Conservation (phyloP, 2,888 invertebrate species). For the Palloptera scutellata region DNA sequence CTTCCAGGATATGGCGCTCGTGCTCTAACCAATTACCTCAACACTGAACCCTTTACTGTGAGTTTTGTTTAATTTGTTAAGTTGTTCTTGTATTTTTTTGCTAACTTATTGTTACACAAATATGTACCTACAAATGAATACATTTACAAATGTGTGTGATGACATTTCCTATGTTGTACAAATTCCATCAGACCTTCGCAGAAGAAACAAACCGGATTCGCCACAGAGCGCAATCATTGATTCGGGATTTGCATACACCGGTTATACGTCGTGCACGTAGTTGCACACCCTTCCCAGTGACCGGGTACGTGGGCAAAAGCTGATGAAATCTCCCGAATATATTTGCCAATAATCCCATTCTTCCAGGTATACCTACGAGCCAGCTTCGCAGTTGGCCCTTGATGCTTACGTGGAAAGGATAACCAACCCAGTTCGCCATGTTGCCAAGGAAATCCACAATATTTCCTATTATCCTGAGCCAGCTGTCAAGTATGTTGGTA, state of each 20-base stretch:
- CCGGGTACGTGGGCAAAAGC: constrained; percentile 50
- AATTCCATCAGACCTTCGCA: constrained; percentile 74
- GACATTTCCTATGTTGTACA: too few species aligned
- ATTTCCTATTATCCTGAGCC: constrained; percentile 76
- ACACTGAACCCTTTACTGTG: constrained; percentile 79
- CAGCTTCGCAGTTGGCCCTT: constrained; percentile 59
- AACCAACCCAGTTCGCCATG: constrained; percentile 71
- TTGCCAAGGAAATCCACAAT: constrained; percentile 70
- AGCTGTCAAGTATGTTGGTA: constrained; percentile 75
- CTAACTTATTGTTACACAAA: too few species aligned
- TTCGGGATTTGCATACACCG: constrained; percentile 78
- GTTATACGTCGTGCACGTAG: constrained; percentile 76
- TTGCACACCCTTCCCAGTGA: constrained; percentile 63
- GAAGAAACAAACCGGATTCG: constrained; percentile 84
- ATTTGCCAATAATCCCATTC: constrained; percentile 11
- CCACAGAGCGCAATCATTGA: constrained; percentile 77
- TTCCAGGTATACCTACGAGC: constrained; percentile 62
- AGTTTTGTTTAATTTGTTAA: constrained; percentile 53
- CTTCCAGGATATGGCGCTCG: constrained; percentile 71
- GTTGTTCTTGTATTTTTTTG: constrained; percentile 5
- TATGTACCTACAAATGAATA: too few species aligned
- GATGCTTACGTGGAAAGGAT: constrained; percentile 79
- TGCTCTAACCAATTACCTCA: constrained; percentile 79
- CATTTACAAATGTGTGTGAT: too few species aligned
- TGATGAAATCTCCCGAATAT: background rate